phyloP scores from a whole-genome alignment of 2,113 vertebrate species.

The Pavo muticus region DNA sequence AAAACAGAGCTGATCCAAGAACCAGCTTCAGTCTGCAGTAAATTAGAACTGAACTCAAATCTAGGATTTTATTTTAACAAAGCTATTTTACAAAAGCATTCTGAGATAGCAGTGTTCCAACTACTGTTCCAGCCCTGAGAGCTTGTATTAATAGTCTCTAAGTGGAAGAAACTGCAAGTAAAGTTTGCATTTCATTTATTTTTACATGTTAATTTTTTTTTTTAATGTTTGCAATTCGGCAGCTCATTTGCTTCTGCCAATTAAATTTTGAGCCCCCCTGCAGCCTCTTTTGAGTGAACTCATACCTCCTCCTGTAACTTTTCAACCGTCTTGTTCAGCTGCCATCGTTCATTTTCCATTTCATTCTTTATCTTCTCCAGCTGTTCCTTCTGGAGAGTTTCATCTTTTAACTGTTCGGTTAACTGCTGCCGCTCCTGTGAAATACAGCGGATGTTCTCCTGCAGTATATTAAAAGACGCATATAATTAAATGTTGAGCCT shows the following conservation, averaged over 20 bases:
- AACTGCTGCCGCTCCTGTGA: conserved; percentile 84
- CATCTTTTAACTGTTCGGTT: conserved; percentile 84
- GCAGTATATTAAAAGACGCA: not conserved
- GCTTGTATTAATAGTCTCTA: not conserved
- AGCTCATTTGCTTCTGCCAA: not conserved
- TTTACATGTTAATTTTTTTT: not conserved
- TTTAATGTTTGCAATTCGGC: not conserved
- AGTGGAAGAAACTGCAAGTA: not conserved
- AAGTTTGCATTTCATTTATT: not conserved
- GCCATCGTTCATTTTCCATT: conserved; percentile 87
- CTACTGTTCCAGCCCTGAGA: not conserved
- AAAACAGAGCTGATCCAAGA: not conserved
- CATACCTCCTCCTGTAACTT: conserved; percentile 93
- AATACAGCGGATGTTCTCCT: conserved; percentile 84
- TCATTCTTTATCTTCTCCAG: conserved; percentile 88
- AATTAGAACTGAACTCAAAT: not conserved
- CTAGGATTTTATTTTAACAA: not conserved
- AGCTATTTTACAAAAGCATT: not conserved
- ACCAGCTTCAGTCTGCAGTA: not conserved
- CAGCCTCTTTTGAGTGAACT: not conserved
- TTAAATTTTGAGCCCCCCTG: not conserved
- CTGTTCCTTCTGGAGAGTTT: conserved; percentile 89
- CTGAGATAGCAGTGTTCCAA: not conserved
- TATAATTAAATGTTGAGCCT: not conserved
- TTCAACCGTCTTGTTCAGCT: conserved; percentile 89